Evolutionary conservation across 2,113 vertebrate species (phyloP).

Genomic region (Suricata suricatta): DNA sequence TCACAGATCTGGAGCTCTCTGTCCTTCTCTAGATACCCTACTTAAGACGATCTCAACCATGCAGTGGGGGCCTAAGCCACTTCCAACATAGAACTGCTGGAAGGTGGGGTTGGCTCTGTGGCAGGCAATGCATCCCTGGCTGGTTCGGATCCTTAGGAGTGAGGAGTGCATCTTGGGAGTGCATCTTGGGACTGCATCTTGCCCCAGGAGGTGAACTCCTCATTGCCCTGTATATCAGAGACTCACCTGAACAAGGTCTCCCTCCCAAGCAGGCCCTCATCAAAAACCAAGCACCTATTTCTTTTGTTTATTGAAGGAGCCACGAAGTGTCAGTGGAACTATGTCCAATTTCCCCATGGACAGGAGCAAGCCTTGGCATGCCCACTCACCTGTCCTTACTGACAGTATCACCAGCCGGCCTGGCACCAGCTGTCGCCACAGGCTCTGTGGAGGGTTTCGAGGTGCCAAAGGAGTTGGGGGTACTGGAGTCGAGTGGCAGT

Average conservation of each 20-base stretch:
- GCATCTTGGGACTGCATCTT: too few relatives aligned
- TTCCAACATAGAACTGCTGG: not conserved
- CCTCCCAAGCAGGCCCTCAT: not conserved
- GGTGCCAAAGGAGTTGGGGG: constrained; percentile 88
- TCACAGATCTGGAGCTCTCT: not conserved
- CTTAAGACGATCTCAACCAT: not conserved
- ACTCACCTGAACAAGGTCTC: not conserved
- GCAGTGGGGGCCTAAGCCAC: not conserved
- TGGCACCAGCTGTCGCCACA: constrained; percentile 83
- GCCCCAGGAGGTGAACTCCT: not conserved
- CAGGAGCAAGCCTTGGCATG: not conserved
- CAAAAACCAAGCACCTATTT: constrained; percentile 4
- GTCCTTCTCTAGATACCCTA: not conserved
- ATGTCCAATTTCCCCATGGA: not conserved
- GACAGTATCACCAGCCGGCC: constrained; percentile 88
- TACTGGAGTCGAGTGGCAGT: constrained; percentile 91
- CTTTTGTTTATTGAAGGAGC: not conserved
- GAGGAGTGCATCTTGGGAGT: not conserved
- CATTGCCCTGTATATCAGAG: not conserved
- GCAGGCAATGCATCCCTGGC: not conserved
- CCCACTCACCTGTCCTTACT: constrained; percentile 91
- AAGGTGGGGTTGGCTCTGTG: not conserved
- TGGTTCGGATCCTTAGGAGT: not conserved
- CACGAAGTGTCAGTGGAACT: not conserved
- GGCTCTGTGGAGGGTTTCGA: constrained; percentile 89